Evolutionary conservation across 2,888 invertebrate species (phyloP), one percentile per base, ranked within the genome.

Genomic region (Tinea pellionella): DNA sequence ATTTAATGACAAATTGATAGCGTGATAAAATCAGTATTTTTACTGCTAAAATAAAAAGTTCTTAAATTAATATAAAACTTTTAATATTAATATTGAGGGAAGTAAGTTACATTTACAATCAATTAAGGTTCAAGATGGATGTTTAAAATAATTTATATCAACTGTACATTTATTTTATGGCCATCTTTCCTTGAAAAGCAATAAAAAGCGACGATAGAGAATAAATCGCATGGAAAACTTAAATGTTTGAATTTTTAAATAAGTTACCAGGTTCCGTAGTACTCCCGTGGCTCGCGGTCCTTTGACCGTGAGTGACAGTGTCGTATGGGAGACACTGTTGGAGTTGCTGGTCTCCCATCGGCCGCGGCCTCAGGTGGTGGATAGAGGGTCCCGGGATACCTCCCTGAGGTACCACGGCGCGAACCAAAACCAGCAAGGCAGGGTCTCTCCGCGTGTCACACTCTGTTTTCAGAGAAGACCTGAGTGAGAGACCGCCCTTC

Each of bases 151-250:
- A 53, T 53, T 53, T 53, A 53, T 53, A 53, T 53, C 9, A 12
- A 16, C 12, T 24, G 53, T 53, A 24, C 16, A 47, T 47, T 24
- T 53, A 53, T 53, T 53, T 53, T 53, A 53, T 24, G 16, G 24
- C 53, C 24, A 24, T 53, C 53, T 24, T 53, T 53, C 24, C 24
- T 24, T 53, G 53, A 53, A 53, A 53, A 53, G 19, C 53, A 53
- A 53, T 53, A 53, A 24, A n/a, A 13, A 18, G 24, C 47, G 24
- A 53, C 24, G 53, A 18, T 47, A 53, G 9, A 18, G 53, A 19
- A 18, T 53, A 53, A 53, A 53, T 53, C 53, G 18, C 24, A 24
- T 2, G 3, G 18, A n/a, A 53, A 53, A 53, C 13, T 18, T 15
- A n/a, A 13, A 13, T n/a, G 16, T 13, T 4, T 47, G 8, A 2